These are phyloP conservation scores for Subacronicta megacephala DNA, from an alignment of 2,888 invertebrate species.

Conservation along the genomic window DNA sequence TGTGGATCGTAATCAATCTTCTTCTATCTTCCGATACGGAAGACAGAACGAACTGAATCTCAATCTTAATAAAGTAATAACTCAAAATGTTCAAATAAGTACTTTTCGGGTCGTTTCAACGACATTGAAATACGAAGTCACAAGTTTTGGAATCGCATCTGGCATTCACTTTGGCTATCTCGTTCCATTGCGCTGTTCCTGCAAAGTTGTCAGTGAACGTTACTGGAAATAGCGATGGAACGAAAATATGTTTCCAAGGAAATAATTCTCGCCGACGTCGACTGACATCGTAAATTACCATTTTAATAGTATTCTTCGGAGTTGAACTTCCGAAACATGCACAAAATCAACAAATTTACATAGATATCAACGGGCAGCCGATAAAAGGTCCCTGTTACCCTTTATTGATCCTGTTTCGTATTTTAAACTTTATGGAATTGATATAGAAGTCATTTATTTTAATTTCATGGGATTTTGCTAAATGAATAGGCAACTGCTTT, in stretches of 20 bases:
- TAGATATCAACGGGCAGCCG: constrained; percentile 32
- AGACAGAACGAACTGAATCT: constrained; percentile 24
- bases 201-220: constrained; percentile 10
- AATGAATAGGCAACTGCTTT: constrained; percentile 28
- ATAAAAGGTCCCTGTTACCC: constrained; percentile 24
- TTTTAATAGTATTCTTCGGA: constrained; percentile 52
- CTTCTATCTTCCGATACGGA: constrained; percentile 30
- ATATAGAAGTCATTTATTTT: constrained; percentile 5
- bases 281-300: constrained; percentile 49
- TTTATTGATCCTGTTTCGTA: constrained; percentile 16
- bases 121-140: constrained; percentile 34
- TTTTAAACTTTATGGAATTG: constrained; percentile 13
- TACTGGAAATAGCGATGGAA: constrained; percentile 40
- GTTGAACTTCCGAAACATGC: constrained; percentile 50
- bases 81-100: constrained; percentile 43
- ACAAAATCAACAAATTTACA: constrained; percentile 49
- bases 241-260: constrained; percentile 38
- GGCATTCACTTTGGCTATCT: constrained; percentile 4
- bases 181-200: constrained; percentile 36
- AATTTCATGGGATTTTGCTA: constrained; percentile 3
- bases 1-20: constrained; percentile 35
- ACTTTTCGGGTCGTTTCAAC: constrained; percentile 27
- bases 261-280: constrained; percentile 11
- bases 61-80: constrained; percentile 32
- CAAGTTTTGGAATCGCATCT: constrained; percentile 33